Evolutionary conservation across 2,113 vertebrate genomes (phyloP).

Genomic region (Carassius gibelio): DNA sequence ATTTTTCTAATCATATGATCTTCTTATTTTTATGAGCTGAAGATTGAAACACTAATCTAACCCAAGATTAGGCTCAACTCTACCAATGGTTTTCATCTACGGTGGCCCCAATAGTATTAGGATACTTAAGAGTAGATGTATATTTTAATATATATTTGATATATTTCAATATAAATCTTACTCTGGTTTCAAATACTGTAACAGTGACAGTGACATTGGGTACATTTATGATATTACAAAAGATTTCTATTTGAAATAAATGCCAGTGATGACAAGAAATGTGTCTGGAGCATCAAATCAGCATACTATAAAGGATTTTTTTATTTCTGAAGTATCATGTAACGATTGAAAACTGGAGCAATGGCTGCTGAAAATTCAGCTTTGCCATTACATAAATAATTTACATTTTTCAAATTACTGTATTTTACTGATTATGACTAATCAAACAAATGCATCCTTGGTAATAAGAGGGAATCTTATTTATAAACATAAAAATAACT

Average conservation of each 20-base stretch:
- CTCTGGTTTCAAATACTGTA: not conserved
- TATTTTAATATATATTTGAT: not conserved
- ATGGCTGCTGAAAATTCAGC: no score
- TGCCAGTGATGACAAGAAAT: not conserved
- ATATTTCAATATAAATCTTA: not conserved
- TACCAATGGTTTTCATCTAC: not conserved
- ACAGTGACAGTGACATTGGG: no score
- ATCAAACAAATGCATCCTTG: not conserved
- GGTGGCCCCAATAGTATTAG: not conserved
- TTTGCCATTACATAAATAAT: not conserved
- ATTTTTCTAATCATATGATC: conserved; percentile 20
- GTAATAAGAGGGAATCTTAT: not conserved
- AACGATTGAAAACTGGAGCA: not conserved
- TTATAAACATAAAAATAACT: no score
- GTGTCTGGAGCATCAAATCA: not conserved
- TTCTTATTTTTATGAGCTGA: conserved; percentile 2
- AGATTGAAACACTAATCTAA: conserved; percentile 16
- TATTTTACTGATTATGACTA: not conserved
- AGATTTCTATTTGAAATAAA: not conserved
- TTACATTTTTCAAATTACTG: not conserved
- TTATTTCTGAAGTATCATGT: not conserved
- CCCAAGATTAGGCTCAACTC: conserved; percentile 34
- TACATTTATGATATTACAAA: no score
- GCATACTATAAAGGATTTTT: not conserved
- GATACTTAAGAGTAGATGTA: not conserved